Conservation (phyloP, 2,113 vertebrate genomes). For the Rhadina sibilatrix region DNA sequence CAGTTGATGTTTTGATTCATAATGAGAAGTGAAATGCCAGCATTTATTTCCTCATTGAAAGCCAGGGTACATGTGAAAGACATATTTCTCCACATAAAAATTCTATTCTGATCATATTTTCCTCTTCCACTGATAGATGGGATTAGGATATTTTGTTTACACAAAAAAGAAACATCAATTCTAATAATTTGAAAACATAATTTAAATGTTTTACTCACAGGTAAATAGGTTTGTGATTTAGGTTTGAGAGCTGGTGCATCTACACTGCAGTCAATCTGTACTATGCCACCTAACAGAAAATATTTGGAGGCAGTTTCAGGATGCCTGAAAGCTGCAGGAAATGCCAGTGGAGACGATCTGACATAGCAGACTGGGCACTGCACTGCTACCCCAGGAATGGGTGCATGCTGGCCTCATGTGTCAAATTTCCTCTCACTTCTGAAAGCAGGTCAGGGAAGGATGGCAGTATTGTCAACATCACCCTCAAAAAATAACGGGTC, state of each 20-base stretch:
- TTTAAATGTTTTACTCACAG: background rate
- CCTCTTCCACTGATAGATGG: background rate
- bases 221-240: background rate
- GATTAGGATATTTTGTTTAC: background rate
- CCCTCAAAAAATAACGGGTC: background rate
- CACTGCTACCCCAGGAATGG: background rate
- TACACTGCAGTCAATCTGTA: background rate
- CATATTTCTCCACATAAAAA: background rate
- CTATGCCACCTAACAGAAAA: background rate
- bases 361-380: background rate
- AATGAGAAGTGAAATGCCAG: background rate
- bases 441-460: background rate
- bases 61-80: background rate
- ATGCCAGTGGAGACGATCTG: accelerated
- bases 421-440: background rate
- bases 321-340: background rate
- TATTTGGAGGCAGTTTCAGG: background rate
- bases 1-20: background rate
- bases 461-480: background rate
- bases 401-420: accelerated
- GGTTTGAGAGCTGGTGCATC: background rate
- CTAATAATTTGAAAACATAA: background rate
- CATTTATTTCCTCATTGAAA: background rate
- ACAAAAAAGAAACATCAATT: background rate
- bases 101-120: background rate